Evolutionary conservation across 2,888 invertebrate species (phyloP).

Genomic region (Tupiocoris notatus): DNA sequence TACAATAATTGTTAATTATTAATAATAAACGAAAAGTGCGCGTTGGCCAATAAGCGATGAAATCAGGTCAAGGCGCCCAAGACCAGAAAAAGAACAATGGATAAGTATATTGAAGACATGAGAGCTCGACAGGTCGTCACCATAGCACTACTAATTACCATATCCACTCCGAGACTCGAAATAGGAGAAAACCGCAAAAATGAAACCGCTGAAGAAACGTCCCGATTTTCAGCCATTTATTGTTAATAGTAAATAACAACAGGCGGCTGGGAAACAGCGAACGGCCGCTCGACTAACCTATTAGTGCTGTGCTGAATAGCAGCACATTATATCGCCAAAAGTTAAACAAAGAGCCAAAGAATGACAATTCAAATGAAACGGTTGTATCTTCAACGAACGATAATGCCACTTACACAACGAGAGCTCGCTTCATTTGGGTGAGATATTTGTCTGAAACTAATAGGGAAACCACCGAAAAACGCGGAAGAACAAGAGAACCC

Average conservation of each 20-base stretch:
- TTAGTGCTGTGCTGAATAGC: no score
- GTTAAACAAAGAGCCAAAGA: not conserved
- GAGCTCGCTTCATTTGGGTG: not conserved
- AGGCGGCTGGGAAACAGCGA: not conserved
- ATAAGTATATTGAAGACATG: not conserved
- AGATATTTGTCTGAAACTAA: not conserved
- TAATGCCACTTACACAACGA: not conserved
- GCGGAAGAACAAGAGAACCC: not conserved
- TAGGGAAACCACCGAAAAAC: not conserved
- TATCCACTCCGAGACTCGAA: not conserved
- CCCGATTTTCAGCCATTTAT: not conserved
- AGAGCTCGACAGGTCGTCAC: not conserved
- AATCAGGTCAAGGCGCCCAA: not conserved
- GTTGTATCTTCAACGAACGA: no score
- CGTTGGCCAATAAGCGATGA: no score
- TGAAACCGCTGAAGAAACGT: not conserved
- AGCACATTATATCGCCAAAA: not conserved
- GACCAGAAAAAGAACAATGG: not conserved
- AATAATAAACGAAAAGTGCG: no score
- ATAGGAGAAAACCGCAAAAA: not conserved
- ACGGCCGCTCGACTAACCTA: not conserved
- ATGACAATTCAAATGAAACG: not conserved
- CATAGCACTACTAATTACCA: not conserved
- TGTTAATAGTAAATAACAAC: not conserved
- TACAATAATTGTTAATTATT: no score